Evolutionary conservation across 2,888 invertebrate species (phyloP), one percentile per base, ranked within the genome.

Genomic region (Drosophila nigricruria): DNA sequence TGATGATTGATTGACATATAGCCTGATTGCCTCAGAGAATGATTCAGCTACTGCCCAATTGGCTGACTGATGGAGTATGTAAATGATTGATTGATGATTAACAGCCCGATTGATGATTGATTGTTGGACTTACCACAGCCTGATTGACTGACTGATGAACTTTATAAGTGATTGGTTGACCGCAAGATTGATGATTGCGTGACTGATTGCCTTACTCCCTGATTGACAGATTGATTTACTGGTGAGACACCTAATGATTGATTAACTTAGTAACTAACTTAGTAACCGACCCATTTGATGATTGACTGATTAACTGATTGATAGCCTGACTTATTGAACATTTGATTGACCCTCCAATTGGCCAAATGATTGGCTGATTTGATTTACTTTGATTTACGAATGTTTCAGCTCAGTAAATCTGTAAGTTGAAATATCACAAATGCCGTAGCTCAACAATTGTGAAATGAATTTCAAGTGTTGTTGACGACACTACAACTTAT

Each of bases 391-490:
- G 30, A 49, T 3, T 30, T 14, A 20, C 8, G 0, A 34, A 16
- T 14, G 5, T 16, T 52, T 9, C 20, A 14, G 16, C 34, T 52
- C 50, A 52, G 32, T 16, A 34, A 23, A 20, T 34, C 14, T 14
- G 12, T 20, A 6, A 50, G 32, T 34, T 34, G 16, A 14, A 30
- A 12, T 34, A 27, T 27, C 27, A n/a, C 0, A 47, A n/a, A 47
- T 47, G 45, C 40, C 16, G 14, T 10, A 56, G 30, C 40, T 54
- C 18, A 42, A 23, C 16, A n/a, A 43, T 23, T 23, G 20, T 34
- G 2, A 50, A 62, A 49, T 65, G n/a, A 30, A n/a, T 57, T n/a
- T 45, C 16, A 25, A 65, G 50, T 65, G 64, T n/a, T 50, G 50
- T 65, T 30, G 20, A 50, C 65, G 27, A 30, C 50, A 50, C 34